A percentile compares a stretch with the other conserved stretches of the same genome.
phyloP scores from a whole-genome alignment of 2,113 vertebrate species.

The Pogona vitticeps region DNA sequence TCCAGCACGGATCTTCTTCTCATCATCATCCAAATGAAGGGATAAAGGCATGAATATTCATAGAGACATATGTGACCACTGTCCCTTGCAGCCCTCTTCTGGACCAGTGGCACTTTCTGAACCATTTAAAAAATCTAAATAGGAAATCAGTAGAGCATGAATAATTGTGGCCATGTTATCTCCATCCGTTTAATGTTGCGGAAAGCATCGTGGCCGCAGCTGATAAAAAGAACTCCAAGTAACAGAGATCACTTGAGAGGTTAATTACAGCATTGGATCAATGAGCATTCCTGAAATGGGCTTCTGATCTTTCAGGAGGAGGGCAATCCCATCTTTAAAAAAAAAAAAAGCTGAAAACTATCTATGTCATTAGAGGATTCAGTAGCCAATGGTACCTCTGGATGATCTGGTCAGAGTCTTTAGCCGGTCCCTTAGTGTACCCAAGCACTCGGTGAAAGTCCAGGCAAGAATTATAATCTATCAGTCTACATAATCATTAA shows the following conservation, averaged over 20 bases:
- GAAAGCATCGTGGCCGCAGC: no score
- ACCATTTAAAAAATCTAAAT: neutral
- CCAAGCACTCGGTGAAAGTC: conserved; percentile 27
- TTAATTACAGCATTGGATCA: neutral
- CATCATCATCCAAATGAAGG: neutral
- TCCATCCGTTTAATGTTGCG: no score
- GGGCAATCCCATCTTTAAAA: neutral
- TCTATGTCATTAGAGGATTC: neutral
- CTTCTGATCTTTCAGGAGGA: neutral
- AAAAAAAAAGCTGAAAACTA: neutral
- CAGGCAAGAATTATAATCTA: neutral
- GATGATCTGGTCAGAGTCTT: neutral
- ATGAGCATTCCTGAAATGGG: neutral
- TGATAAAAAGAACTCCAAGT: no score
- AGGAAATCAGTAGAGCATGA: no score
- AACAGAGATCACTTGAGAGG: no score
- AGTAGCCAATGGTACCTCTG: neutral
- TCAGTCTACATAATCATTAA: neutral
- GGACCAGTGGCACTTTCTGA: no score
- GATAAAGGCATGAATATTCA: neutral
- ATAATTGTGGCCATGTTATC: no score
- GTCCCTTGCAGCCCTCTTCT: no score
- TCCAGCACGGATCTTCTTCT: no score
- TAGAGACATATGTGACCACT: neutral
- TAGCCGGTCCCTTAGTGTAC: neutral